Evolutionary conservation across 2,797 vertebrate species (phyloP), one percentile per base, ranked within the genome.

Genomic region (Zalophus californianus): DNA sequence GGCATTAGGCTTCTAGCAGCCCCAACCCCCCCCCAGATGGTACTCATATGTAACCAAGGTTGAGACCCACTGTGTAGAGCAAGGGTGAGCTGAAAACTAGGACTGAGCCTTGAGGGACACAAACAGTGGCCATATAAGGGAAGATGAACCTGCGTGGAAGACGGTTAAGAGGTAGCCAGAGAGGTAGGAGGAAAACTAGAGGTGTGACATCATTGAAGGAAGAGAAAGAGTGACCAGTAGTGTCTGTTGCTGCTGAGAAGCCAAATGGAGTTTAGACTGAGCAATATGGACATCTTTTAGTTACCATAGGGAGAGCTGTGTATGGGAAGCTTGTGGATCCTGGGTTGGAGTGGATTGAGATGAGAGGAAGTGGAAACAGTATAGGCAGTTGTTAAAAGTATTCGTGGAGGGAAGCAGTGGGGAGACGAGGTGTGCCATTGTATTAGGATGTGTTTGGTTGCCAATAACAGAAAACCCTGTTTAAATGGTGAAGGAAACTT

Each of bases 401-500:
- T 70, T 35, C 8, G 3, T 32, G 38, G 48, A 4, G 56, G 66
- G 50, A 56, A n/a, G 73, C 27, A 20, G 3, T 38, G 60, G 60
- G 50, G 41, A 85, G 32, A 38, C 21, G 62, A 92, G 38, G 13
- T 7, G 4, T 56, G 16, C 27, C 29, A 3, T 38, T 52, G 25
- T 41, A 25, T 90, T 56, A 38, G 66, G n/a, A 5, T 91, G 54
- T 54, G 87, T 82, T 54, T 3, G n/a, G 32, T 32, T 70, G 41
- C 41, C 86, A 8, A 18, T 73, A 68, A 58, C 85, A 87, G 32
- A 56, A 60, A 44, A 62, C 70, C 21, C 87, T 64, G 25, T 29
- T 84, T 79, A 77, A 89, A 54, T 60, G 18, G 27, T 62, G 68
- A 91, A 85, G 80, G 87, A 58, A 85, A 94, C 44, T 68, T 80